These are phyloP conservation scores for Rhagonycha lutea DNA, from an alignment of 2,888 invertebrate species.

Conservation along the genomic window DNA sequence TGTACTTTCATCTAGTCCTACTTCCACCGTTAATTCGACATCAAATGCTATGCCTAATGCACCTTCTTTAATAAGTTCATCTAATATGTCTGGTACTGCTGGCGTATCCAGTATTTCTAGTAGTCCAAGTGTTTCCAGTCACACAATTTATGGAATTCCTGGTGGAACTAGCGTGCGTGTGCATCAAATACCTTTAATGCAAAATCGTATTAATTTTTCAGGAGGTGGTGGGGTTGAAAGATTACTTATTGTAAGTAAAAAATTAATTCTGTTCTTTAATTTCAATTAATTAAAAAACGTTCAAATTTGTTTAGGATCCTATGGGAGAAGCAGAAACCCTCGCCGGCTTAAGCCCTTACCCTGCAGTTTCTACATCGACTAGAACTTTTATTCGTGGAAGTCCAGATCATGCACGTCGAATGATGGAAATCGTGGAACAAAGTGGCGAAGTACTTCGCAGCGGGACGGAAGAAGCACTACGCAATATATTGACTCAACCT, in stretches of 20 bases:
- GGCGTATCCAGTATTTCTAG: background rate
- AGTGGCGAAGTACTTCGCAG: background rate
- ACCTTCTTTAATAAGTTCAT: slow-evolving; percentile 8
- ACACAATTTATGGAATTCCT: background rate
- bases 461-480: background rate
- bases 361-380: slow-evolving; percentile 21
- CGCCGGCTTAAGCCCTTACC: slow-evolving; percentile 4
- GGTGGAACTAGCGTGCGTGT: background rate
- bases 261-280: background rate
- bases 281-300: background rate
- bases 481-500: background rate
- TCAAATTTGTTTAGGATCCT: slow-evolving; percentile 3
- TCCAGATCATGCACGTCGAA: background rate
- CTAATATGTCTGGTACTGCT: slow-evolving; percentile 23
- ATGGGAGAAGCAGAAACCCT: background rate
- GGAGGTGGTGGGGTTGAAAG: background rate
- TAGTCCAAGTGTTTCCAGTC: background rate
- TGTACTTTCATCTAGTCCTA: slow-evolving; percentile 26
- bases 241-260: background rate
- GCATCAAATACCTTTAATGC: background rate
- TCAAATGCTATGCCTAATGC: slow-evolving; percentile 16
- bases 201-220: background rate
- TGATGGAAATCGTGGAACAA: background rate
- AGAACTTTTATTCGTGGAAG: background rate
- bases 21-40: slow-evolving; percentile 32